Conservation (phyloP, 1,140 invertebrate genomes). For the Paracyclopina nana region DNA sequence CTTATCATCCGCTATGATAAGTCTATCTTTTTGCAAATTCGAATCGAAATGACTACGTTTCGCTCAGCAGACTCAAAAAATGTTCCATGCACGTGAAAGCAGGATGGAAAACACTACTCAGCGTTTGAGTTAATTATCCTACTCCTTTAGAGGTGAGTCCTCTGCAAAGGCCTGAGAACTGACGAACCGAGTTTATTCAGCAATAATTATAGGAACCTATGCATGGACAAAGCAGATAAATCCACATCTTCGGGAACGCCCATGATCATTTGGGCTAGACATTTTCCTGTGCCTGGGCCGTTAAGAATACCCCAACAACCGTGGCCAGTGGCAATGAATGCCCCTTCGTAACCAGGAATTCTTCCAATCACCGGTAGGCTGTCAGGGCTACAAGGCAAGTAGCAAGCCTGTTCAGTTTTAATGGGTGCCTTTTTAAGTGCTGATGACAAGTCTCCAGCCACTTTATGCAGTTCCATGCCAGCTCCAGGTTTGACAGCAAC, state of each 20-base stretch:
- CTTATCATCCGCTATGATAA: too few relatives aligned
- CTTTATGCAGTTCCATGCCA: background rate
- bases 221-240: too few relatives aligned
- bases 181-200: too few relatives aligned
- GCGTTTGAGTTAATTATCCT: too few relatives aligned
- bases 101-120: too few relatives aligned
- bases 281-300: slow-evolving; percentile 1
- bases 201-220: too few relatives aligned
- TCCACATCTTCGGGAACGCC: background rate
- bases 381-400: slow-evolving; percentile 5
- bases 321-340: slow-evolving; percentile 7
- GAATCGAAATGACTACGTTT: too few relatives aligned
- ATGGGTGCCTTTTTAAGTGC: background rate
- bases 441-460: slow-evolving; percentile 1
- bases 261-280: background rate
- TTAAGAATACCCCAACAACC: slow-evolving; percentile 13
- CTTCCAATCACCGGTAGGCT: background rate
- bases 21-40: too few relatives aligned
- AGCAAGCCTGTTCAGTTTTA: slow-evolving; percentile 4
- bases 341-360: background rate
- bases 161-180: too few relatives aligned
- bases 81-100: too few relatives aligned
- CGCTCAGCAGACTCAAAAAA: too few relatives aligned
- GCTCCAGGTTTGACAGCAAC: background rate
- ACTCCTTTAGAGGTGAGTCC: too few relatives aligned